phyloP scores from a whole-genome alignment of 2,888 invertebrate genomes.

The Macropis europaea region DNA sequence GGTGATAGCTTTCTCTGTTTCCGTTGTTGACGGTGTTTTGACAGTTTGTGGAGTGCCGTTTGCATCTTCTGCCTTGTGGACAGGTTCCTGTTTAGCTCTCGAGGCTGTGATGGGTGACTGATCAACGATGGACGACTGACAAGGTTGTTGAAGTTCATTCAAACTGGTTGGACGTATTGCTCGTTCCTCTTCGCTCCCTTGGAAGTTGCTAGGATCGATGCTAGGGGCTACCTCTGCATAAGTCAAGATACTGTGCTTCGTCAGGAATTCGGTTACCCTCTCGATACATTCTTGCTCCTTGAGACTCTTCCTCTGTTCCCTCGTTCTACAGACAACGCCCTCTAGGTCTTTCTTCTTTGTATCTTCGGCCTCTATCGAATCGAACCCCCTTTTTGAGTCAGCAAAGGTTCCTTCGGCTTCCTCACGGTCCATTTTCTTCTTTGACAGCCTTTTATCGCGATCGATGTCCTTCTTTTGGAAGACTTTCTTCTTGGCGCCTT shows the following conservation, averaged over 20 bases:
- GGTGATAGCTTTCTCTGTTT: background rate
- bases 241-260: constrained; percentile 53
- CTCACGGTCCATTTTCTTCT: constrained; percentile 4
- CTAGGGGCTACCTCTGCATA: constrained; percentile 16
- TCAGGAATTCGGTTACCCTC: constrained; percentile 62
- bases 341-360: background rate
- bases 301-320: constrained; percentile 63
- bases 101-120: too few relatives aligned
- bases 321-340: constrained; percentile 27
- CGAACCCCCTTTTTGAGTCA: constrained; percentile 2
- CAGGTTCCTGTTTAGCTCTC: too few relatives aligned
- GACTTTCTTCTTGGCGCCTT: constrained; percentile 22
- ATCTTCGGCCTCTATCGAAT: background rate
- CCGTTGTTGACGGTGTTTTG: too few relatives aligned
- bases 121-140: background rate
- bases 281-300: constrained; percentile 76
- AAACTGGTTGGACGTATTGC: constrained; percentile 35
- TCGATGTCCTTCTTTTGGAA: constrained; percentile 17
- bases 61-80: too few relatives aligned
- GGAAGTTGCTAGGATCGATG: background rate
- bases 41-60: too few relatives aligned
- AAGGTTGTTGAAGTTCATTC: background rate
- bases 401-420: background rate
- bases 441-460: background rate
- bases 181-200: constrained; percentile 17